Evolutionary conservation across 2,113 vertebrate species (phyloP).

Genomic region (Nansenia antarctica): DNA sequence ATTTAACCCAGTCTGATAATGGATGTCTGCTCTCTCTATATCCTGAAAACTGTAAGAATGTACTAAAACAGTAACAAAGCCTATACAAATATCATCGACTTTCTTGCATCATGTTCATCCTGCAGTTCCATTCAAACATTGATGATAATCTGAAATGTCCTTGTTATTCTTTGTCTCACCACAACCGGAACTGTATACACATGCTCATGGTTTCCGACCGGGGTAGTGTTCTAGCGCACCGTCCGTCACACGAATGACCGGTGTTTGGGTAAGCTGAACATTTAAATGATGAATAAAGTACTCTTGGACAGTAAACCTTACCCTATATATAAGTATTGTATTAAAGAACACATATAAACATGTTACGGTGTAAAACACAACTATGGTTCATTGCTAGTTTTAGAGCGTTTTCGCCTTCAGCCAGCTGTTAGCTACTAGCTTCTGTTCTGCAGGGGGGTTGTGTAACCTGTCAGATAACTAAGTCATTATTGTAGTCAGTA

Average conservation of each 20-base stretch:
- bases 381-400: background rate
- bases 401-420: background rate
- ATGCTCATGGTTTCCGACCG: slow-evolving; percentile 55
- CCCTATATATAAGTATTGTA: background rate
- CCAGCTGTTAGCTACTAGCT: background rate
- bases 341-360: background rate
- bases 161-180: background rate
- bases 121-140: no score
- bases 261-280: slow-evolving; percentile 38
- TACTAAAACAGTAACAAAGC: no score
- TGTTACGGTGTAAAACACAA: background rate
- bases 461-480: background rate
- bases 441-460: background rate
- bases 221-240: slow-evolving; percentile 43
- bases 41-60: no score
- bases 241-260: slow-evolving; percentile 39
- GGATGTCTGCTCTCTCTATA: no score
- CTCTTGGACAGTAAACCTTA: background rate
- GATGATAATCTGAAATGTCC: no score
- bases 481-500: no score
- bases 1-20: no score
- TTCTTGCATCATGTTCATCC: no score
- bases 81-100: no score
- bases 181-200: background rate
- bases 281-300: background rate